phyloP scores from a whole-genome alignment of 2,797 vertebrate genomes.

The Carcharodon carcharias region DNA sequence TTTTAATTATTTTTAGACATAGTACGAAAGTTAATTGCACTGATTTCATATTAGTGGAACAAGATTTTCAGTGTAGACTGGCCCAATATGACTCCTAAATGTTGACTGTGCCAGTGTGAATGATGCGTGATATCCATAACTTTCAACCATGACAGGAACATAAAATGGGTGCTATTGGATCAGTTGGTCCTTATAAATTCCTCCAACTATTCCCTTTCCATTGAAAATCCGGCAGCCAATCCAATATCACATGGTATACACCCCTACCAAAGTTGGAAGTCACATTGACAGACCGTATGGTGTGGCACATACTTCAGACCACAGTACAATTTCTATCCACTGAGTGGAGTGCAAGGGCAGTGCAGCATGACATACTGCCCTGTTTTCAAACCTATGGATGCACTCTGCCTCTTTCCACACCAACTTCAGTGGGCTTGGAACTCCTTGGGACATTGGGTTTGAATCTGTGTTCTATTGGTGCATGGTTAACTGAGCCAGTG shows the following conservation, averaged over 20 bases:
- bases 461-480: neutral
- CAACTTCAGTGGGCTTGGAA: neutral
- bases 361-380: neutral
- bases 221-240: neutral
- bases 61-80: too few species aligned
- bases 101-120: too few species aligned
- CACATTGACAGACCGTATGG: neutral
- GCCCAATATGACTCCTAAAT: too few species aligned
- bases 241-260: neutral
- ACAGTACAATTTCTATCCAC: neutral
- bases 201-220: neutral
- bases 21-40: too few species aligned
- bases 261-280: neutral
- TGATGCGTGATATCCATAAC: too few species aligned
- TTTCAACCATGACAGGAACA: neutral
- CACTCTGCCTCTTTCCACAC: neutral
- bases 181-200: neutral
- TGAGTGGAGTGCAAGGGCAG: neutral
- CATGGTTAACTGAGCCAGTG: neutral
- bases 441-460: neutral
- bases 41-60: too few species aligned
- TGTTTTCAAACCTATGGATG: neutral
- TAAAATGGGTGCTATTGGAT: neutral
- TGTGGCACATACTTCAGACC: neutral
- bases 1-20: too few species aligned